Conservation (phyloP, 1,140 invertebrate genomes). For the Bombyx mandarina region DNA sequence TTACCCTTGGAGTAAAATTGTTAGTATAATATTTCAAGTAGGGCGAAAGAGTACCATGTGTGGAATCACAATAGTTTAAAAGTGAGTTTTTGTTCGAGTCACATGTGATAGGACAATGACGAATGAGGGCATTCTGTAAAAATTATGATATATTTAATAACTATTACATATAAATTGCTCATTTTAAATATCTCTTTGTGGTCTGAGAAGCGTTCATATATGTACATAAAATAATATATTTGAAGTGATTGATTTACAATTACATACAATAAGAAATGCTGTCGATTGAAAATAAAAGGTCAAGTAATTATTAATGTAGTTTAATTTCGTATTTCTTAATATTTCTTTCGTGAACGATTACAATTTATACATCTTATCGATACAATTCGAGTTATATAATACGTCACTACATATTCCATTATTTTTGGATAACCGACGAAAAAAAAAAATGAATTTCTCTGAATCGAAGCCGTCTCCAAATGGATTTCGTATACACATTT, state of each 20-base stretch:
- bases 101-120: conserved; percentile 30
- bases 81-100: conserved; percentile 46
- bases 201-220: background rate
- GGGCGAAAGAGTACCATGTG: conserved; percentile 57
- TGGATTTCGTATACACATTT: conserved; percentile 58
- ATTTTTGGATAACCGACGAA: conserved; percentile 41
- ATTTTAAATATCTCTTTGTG: background rate
- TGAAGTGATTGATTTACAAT: background rate
- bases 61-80: conserved; percentile 55
- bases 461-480: conserved; percentile 30
- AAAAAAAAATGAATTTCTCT: conserved; percentile 22
- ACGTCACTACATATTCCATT: conserved; percentile 46
- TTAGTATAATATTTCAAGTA: conserved; percentile 65
- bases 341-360: conserved; percentile 51
- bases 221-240: no score
- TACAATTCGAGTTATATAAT: conserved; percentile 53
- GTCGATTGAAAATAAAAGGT: background rate
- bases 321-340: conserved; percentile 56
- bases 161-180: background rate
- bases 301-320: conserved; percentile 34
- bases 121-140: conserved; percentile 28
- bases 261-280: background rate
- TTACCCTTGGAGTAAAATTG: conserved; percentile 58
- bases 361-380: conserved; percentile 56
- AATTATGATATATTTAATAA: conserved; percentile 1